Evolutionary conservation across 2,797 vertebrate species (phyloP).

Genomic region (Sebastes iracundus): DNA sequence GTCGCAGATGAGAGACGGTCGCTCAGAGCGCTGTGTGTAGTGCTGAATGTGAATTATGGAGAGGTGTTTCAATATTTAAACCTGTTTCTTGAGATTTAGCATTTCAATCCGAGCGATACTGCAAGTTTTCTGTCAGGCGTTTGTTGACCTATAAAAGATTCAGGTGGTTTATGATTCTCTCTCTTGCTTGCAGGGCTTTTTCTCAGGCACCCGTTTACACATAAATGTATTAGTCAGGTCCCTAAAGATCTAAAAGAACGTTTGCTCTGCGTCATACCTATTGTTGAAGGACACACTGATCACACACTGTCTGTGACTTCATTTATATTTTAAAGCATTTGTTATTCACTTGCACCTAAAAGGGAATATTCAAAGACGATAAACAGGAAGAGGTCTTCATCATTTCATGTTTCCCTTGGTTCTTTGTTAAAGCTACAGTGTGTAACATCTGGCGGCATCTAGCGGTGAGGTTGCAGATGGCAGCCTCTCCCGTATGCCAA

Average conservation of each 20-base stretch:
- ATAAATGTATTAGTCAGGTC: neutral
- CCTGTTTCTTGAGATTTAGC: slow-evolving; percentile 29
- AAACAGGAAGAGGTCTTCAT: neutral
- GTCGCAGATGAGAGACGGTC: slow-evolving; percentile 37
- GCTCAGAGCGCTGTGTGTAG: slow-evolving; percentile 5
- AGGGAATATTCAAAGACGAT: neutral
- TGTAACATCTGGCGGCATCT: neutral
- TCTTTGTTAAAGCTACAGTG: neutral
- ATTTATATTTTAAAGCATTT: slow-evolving; percentile 1
- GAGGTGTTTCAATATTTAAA: slow-evolving; percentile 54
- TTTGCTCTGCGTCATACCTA: slow-evolving; percentile 12
- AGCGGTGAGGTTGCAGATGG: too few relatives aligned
- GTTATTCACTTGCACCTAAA: neutral
- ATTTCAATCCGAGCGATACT: slow-evolving; percentile 22
- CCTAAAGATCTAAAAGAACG: slow-evolving; percentile 1
- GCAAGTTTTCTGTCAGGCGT: slow-evolving; percentile 21
- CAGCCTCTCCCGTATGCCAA: too few relatives aligned
- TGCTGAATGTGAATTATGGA: slow-evolving; percentile 54
- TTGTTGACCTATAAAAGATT: slow-evolving; percentile 62
- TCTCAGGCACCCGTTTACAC: slow-evolving; percentile 26
- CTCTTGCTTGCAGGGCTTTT: slow-evolving; percentile 36
- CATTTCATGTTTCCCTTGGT: neutral
- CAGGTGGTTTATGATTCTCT: slow-evolving; percentile 29
- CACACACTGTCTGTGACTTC: neutral
- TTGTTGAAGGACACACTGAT: slow-evolving; percentile 3